Evolutionary conservation across 1,140 invertebrate species (phyloP), one percentile per base, ranked within the genome.

Genomic region (Dendroctonus ponderosae): DNA sequence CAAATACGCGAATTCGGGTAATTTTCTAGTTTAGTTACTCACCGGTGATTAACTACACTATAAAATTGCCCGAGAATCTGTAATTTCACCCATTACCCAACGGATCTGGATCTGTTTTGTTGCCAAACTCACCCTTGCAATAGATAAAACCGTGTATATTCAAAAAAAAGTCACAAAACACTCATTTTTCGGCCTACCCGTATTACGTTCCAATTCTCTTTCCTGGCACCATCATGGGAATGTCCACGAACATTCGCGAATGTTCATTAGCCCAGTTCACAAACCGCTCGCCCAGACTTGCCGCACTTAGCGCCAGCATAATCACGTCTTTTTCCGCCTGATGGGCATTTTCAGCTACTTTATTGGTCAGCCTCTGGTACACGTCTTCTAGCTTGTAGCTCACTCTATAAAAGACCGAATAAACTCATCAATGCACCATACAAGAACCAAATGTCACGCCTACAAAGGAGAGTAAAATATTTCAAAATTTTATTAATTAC

Each of bases 301-400:
- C 76, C 3, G 84, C 82, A 70, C 86, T 85, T 48, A 82, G 76
- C 14, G 86, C 77, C 5, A 86, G 76, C 75, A 82, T 81, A 7
- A 80, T 66, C 12, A 85, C 85, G 76, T 89, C 87, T 60, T 76
- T 79, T 73, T 89, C 87, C 15, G 87, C 86, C 41, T 75, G 75
- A 75, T 89, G 87, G 5, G 79, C 74, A 59, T 80, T 74, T 2
- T 65, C 37, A 0, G 81, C 72, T 14, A 78, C 67, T 43, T 74
- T 77, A 7, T 79, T 77, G 12, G 84, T 79, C 8, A 85, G 72
- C 48, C 81, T 78, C 57, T 81, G 74, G 72, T 82, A 87, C n/a
- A 89, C 66, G 69, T 77, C 79, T 8, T 42, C 43, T 40, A 89
- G 76, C 71, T 79, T 83, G 73, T 80, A 87, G 66, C 74, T 79